A percentile compares a stretch with the other conserved stretches of the same genome.
phyloP scores from a whole-genome alignment of 2,797 vertebrate species.

The Otus scops region DNA sequence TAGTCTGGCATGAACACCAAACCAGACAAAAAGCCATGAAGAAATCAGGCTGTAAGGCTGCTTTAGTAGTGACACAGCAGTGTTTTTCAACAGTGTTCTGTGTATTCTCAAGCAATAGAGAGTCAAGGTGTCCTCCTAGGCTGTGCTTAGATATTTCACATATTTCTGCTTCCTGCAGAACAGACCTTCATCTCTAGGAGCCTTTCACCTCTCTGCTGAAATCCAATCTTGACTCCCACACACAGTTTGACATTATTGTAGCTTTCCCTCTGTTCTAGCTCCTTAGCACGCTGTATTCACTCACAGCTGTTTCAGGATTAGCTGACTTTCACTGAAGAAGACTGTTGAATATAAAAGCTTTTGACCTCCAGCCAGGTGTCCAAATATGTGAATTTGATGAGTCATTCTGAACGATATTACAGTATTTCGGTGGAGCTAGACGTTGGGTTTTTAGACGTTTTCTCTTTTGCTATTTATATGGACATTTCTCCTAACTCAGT shows the following conservation, averaged over 20 bases:
- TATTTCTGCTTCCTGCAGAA: neutral
- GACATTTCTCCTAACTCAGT: neutral
- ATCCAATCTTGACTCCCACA: neutral
- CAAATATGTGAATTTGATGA: neutral
- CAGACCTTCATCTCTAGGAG: neutral
- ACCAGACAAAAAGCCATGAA: neutral
- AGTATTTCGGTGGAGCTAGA: neutral
- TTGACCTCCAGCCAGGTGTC: neutral
- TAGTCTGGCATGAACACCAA: neutral
- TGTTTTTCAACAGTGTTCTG: neutral
- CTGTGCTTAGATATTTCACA: neutral
- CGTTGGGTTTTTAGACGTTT: neutral
- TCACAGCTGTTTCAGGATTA: neutral
- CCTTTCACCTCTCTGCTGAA: neutral
- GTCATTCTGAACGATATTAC: neutral
- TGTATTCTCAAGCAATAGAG: neutral
- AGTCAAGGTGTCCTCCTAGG: neutral
- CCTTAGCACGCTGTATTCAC: neutral
- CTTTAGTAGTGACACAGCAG: neutral
- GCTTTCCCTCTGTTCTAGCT: neutral
- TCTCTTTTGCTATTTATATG: neutral
- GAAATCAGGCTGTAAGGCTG: neutral
- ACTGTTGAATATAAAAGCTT: neutral
- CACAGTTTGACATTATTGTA: accelerated
- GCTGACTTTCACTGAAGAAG: neutral